A percentile compares a stretch with the other conserved stretches of the same genome.
Conservation (phyloP, 2,113 vertebrate genomes). For the Cnemophilus loriae region DNA sequence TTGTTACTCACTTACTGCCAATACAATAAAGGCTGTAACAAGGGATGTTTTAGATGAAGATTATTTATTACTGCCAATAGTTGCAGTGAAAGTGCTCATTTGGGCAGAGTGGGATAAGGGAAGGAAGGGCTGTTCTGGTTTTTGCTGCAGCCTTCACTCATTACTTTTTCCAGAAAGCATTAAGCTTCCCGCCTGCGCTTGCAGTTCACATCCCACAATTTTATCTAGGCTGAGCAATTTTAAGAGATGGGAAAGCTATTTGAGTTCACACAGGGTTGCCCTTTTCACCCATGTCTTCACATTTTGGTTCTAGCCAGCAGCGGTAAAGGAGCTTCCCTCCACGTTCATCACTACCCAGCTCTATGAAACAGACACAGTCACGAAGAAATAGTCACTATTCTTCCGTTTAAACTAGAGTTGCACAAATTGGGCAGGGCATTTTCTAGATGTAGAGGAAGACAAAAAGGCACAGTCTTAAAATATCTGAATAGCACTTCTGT, state of each 20-base stretch:
- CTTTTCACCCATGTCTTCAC: not conserved
- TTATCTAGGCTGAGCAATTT: not conserved
- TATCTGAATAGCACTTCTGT: constrained; percentile 1
- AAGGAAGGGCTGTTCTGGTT: not conserved
- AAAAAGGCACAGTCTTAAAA: not conserved
- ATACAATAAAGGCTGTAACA: not conserved
- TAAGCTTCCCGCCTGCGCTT: not conserved
- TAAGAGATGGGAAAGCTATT: not conserved
- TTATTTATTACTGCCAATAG: constrained; percentile 14
- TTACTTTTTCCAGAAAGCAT: not conserved
- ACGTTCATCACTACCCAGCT: not conserved
- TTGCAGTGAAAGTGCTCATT: not conserved
- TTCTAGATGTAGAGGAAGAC: not conserved
- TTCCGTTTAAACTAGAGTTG: not conserved
- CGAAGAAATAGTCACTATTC: not conserved
- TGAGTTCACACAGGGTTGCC: not conserved
- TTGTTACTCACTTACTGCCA: not conserved
- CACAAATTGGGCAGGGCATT: not conserved
- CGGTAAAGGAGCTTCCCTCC: not conserved
- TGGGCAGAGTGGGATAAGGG: not conserved
- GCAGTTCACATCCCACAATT: not conserved
- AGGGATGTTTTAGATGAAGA: not conserved
- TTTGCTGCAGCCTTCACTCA: not conserved
- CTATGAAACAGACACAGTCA: not conserved
- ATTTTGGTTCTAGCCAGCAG: not conserved